phyloP scores from a whole-genome alignment of 2,888 invertebrate species.

The Cosmorhoe ocellata region DNA sequence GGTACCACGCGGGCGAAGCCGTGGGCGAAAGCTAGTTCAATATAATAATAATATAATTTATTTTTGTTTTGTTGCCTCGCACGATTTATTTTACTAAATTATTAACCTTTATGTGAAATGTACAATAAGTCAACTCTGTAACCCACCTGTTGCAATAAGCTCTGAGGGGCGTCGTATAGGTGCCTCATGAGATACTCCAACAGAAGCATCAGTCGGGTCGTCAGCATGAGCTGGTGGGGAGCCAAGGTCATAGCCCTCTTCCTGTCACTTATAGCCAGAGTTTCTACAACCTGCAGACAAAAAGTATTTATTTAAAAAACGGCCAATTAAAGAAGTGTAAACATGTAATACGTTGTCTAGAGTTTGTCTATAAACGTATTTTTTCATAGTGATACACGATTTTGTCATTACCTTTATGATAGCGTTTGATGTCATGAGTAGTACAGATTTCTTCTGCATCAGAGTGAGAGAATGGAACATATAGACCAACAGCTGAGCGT shows the following conservation, averaged over 20 bases:
- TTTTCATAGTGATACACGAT: no score
- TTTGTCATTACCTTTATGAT: constrained; percentile 68
- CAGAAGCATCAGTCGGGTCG: constrained; percentile 91
- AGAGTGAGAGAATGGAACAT: constrained; percentile 96
- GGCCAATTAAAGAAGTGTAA: no score
- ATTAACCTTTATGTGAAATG: no score
- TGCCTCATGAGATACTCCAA: constrained; percentile 98
- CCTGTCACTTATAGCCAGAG: constrained; percentile 66
- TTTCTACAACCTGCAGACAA: constrained; percentile 69
- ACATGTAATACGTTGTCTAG: no score
- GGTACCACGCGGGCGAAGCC: no score
- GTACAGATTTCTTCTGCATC: constrained; percentile 97
- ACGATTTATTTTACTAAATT: no score
- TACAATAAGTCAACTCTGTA: neutral
- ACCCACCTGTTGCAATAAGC: constrained; percentile 90
- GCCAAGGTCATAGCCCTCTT: constrained; percentile 62
- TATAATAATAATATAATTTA: no score
- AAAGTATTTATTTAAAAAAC: no score
- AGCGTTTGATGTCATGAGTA: constrained; percentile 90
- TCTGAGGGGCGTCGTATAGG: constrained; percentile 95
- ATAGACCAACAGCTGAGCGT: constrained; percentile 95
- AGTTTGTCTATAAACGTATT: no score
- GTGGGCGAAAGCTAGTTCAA: no score
- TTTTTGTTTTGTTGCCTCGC: no score
- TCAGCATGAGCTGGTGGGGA: constrained; percentile 88